phyloP scores from a whole-genome alignment of 2,797 vertebrate genomes.

The Harpagifer antarcticus region DNA sequence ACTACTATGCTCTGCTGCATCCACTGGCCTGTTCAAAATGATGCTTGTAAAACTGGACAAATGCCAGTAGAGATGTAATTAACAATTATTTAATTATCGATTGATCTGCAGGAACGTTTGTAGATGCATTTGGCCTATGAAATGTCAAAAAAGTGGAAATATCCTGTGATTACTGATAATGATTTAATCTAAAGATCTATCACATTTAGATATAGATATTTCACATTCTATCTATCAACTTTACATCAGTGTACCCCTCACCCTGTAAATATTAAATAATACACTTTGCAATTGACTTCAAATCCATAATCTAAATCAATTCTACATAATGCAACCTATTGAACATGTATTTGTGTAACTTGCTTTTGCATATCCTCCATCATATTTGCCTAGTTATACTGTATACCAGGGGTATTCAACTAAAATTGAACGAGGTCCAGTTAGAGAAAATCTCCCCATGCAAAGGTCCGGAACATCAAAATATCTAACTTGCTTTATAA shows the following conservation, averaged over 20 bases:
- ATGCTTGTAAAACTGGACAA: background rate
- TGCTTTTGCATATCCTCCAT: background rate
- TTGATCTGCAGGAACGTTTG: no score
- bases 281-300: background rate
- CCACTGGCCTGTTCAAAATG: conserved; percentile 6
- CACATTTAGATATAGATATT: background rate
- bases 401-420: no score
- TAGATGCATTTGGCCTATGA: no score
- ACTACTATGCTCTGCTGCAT: background rate
- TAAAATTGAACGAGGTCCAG: no score
- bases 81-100: no score
- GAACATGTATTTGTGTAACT: background rate
- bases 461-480: no score
- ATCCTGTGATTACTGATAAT: no score
- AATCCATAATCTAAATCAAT: rapidly evolving
- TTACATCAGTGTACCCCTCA: background rate
- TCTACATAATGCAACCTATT: background rate
- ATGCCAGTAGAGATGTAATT: background rate
- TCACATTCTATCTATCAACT: background rate
- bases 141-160: no score
- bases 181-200: background rate
- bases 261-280: background rate
- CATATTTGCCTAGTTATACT: background rate
- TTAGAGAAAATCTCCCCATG: no score
- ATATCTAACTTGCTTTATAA: no score